Evolutionary conservation across 1,140 invertebrate genomes (phyloP).

Genomic region (Dryas iulia): DNA sequence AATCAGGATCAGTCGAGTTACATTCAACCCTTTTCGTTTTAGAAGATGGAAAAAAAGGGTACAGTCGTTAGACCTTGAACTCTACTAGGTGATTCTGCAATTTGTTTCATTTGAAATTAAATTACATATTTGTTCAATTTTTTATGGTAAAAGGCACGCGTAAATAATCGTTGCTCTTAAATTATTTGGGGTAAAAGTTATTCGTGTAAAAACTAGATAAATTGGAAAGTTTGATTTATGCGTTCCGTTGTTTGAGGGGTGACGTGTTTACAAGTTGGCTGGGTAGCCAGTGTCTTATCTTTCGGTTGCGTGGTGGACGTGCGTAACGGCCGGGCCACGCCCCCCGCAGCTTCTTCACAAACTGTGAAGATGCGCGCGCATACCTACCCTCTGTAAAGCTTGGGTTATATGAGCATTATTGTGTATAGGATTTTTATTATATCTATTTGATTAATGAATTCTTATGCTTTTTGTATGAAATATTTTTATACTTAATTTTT

Average conservation of each 20-base stretch:
- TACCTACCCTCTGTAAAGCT: constrained; percentile 48
- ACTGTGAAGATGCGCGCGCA: constrained; percentile 71
- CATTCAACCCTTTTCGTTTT: constrained; percentile 21
- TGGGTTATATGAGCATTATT: constrained; percentile 41
- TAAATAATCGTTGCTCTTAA: constrained; percentile 2
- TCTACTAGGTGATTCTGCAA: background rate
- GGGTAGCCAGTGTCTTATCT: constrained; percentile 53
- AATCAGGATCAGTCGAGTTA: constrained; percentile 19
- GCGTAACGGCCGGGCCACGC: constrained; percentile 63
- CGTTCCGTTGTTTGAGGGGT: background rate
- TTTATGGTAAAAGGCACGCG: background rate
- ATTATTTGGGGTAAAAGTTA: constrained; percentile 18
- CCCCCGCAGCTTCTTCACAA: constrained; percentile 59
- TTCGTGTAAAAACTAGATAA: constrained; percentile 22
- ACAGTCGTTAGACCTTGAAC: background rate
- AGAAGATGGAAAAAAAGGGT: constrained; percentile 3
- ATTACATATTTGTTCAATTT: background rate
- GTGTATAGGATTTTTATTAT: background rate
- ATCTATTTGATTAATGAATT: background rate
- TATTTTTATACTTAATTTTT: background rate
- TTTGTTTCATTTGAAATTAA: background rate
- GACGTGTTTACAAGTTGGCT: constrained; percentile 27
- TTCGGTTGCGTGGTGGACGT: constrained; percentile 54
- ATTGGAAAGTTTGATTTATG: constrained; percentile 8
- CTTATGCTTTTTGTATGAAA: background rate